Base-by-base conservation (phyloP, 2,797 vertebrate genomes). In the Glyptemys insculpta region DNA sequence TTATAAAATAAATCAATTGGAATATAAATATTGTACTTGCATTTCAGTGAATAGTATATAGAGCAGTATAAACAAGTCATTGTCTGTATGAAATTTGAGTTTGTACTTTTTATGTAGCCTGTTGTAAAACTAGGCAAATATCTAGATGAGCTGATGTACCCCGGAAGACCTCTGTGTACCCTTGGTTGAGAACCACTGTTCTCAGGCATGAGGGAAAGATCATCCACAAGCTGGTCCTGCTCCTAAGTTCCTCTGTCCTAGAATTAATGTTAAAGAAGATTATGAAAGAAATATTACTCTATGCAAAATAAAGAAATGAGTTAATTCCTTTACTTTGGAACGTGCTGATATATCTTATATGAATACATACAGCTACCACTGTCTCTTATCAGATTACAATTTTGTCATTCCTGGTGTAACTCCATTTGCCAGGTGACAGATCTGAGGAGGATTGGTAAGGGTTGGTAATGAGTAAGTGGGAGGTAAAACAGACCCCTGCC, bases 271-370 rank as follows among this genome's bases (percentile, higher is more conserved):
- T 76, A 56, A 6, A 84, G 15, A 44, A 82, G 0, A 27, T 81
- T 85, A 86, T 81, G 81, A 59, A 94, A n/a, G n/a, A 19, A 31
- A 0, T 5, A 79, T 54, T 62, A 91, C 4, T 86, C 86, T 85
- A 85, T 29, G 79, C 37, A 89, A 87, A 86, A 72, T 68, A 95
- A 95, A 89, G 8, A 68, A 62, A 34, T 34, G 14, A 92, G 34
- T 68, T 41, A 85, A 87, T 85, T 37, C 12, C 88, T 92, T 80
- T 1, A 1, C 84, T 91, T 78, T 56, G 34, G 81, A 53, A 8
- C 5, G 29, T 37, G 14, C 12, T 89, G 89, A 76, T n/a, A 72
- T 4, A 31, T 16, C 23, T 47, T 27, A 44, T 16, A 76, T 47
- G 41, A 44, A 41, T 0, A 0, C 18, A 25, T 5, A 12, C 5